Evolutionary conservation across 2,888 invertebrate genomes (phyloP), one percentile per base, ranked within the genome.

Genomic region (Leptothorax acervorum): DNA sequence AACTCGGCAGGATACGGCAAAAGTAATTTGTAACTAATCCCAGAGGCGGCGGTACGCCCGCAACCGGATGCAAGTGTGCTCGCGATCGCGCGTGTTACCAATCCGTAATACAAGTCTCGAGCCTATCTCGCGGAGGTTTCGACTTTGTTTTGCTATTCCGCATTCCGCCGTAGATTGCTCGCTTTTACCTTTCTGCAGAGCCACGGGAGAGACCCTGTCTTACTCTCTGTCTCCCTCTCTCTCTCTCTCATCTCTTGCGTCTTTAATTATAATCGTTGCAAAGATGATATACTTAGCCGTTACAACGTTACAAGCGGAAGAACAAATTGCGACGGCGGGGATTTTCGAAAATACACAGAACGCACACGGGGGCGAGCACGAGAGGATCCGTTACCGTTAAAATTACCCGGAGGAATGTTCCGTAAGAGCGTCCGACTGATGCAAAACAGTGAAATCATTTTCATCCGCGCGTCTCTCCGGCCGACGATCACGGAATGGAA

Each of bases 91-190:
- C 51, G 76, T 85, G 70, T 84, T 86, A 78, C 82, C 35, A 73
- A 88, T 88, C 81, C 83, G 45, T 75, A 70, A 39, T 68, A 79
- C 68, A 63, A 74, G 71, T 85, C 65, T 85, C 87, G 74, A 23
- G 75, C 85, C 82, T 78, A 85, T 74, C 84, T 85, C 74, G 83
- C 74, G 79, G 42, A 78, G 78, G 63, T 78, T 75, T 83, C 86
- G 82, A 86, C 66, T 81, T 65, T 82, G 85, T 88, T 87, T 84
- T 79, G 66, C 71, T 79, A 90, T 91, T 91, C 89, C 91, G 91
- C 91, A 91, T 91, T 91, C 91, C 89, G 70, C 15, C 66, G 23
- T 66, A 84, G 87, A 90, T 91, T 85, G 83, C 82, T 79, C 78
- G 85, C 88, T 85, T 86, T 88, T 87, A 74, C 82, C 70, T 75